A percentile compares a stretch with the other conserved stretches of the same genome.
These are phyloP conservation scores for Conistra vaccinii DNA, from an alignment of 2,888 invertebrate genomes.

Conservation along the genomic window DNA sequence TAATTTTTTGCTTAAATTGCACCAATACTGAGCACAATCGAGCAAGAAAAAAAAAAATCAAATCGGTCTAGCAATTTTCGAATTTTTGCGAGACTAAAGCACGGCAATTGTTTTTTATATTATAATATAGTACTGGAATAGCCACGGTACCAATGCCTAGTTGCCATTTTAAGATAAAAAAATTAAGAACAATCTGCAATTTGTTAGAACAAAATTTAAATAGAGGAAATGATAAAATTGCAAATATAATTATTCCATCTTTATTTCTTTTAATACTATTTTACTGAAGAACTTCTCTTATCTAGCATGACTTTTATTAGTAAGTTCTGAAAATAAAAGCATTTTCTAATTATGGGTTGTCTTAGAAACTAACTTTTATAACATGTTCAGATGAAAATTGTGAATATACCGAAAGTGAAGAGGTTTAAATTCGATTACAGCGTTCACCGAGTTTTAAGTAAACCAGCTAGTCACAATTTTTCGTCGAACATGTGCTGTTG, in stretches of 20 bases:
- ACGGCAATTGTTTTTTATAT: too few relatives aligned
- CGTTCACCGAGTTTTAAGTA: not conserved
- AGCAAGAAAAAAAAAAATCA: too few relatives aligned
- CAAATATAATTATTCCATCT: not conserved
- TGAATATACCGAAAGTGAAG: not conserved
- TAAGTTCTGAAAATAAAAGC: not conserved
- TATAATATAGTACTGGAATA: not conserved
- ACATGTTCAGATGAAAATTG: not conserved
- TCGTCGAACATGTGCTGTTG: not conserved
- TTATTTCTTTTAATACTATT: not conserved
- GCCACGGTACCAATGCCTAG: not conserved
- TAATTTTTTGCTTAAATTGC: too few relatives aligned
- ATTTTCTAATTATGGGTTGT: not conserved
- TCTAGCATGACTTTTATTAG: not conserved
- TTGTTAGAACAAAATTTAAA: not conserved
- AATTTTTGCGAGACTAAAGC: too few relatives aligned
- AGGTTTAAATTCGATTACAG: not conserved
- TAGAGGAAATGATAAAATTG: not conserved
- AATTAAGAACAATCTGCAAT: not conserved
- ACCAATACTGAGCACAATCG: too few relatives aligned
- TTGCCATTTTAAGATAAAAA: not conserved
- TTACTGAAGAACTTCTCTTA: not conserved
- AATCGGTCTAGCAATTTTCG: too few relatives aligned
- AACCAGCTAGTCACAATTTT: not conserved
- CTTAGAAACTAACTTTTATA: not conserved